Conservation (phyloP, 2,797 vertebrate species). For the Yasuhikotakia modesta region DNA sequence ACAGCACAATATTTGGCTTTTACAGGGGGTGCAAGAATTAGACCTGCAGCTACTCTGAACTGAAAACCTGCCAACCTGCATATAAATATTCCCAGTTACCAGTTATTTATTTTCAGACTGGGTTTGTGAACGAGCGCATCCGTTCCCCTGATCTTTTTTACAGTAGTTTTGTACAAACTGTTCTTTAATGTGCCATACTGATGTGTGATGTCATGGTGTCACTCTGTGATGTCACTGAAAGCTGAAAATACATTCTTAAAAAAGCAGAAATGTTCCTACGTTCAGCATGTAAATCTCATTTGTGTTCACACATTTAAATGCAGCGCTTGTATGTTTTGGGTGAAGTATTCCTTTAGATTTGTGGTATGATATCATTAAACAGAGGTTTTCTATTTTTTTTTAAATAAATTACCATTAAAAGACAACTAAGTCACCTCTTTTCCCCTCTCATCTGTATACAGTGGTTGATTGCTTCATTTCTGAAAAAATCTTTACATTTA, state of each 20-base stretch:
- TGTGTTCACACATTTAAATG: too few species aligned
- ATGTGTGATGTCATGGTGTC: slow-evolving; percentile 20
- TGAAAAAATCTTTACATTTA: not conserved
- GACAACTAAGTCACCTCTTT: not conserved
- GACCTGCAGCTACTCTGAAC: slow-evolving; percentile 39
- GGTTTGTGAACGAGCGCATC: not conserved
- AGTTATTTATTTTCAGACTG: not conserved
- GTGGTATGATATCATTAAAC: not conserved
- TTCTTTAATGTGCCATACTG: slow-evolving; percentile 66
- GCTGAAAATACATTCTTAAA: not conserved
- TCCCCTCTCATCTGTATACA: not conserved
- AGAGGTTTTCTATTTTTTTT: not conserved
- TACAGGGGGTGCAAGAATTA: slow-evolving; percentile 71
- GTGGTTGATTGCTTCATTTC: not conserved
- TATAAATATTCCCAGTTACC: slow-evolving; percentile 16
- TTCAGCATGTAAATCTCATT: too few species aligned
- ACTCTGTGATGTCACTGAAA: slow-evolving; percentile 9
- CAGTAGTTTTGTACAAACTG: slow-evolving; percentile 38
- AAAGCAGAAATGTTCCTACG: not conserved
- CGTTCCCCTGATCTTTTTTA: slow-evolving; percentile 24
- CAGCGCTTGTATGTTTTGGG: too few species aligned
- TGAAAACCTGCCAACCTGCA: slow-evolving; percentile 41
- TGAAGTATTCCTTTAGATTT: too few species aligned
- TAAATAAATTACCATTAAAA: not conserved
- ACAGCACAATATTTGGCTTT: slow-evolving; percentile 75